Evolutionary conservation across 2,113 vertebrate species (phyloP).

Genomic region (Rutilus rutilus): DNA sequence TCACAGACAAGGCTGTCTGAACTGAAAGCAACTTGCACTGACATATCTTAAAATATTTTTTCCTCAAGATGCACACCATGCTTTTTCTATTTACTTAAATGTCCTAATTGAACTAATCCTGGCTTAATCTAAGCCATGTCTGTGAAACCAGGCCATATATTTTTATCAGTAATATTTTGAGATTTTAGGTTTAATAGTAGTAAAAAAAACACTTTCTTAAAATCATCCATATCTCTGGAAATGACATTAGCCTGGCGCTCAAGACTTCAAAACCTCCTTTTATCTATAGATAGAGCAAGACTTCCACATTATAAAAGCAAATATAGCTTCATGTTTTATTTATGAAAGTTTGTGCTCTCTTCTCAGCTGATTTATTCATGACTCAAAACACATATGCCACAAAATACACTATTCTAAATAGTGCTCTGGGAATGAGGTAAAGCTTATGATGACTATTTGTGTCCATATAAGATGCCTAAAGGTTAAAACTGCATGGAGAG

Average conservation of each 20-base stretch:
- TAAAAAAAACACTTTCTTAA: not conserved
- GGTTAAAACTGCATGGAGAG: conserved; percentile 28
- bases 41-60: too few relatives aligned
- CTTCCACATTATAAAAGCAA: conserved; percentile 13
- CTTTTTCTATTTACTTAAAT: too few relatives aligned
- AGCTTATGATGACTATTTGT: conserved; percentile 4
- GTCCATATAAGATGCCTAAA: conserved; percentile 3
- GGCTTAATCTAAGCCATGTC: too few relatives aligned
- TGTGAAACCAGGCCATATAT: too few relatives aligned
- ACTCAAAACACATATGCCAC: conserved; percentile 3
- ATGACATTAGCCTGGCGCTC: not conserved
- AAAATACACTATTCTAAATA: conserved; percentile 24
- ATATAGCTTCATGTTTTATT: conserved; percentile 30
- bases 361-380: conserved; percentile 23
- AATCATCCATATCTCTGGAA: not conserved
- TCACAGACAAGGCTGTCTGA: too few relatives aligned
- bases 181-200: not conserved
- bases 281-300: not conserved
- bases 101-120: too few relatives aligned
- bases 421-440: not conserved
- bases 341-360: conserved; percentile 8
- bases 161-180: not conserved
- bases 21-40: too few relatives aligned
- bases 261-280: conserved; percentile 6
- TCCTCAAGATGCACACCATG: too few relatives aligned